These are phyloP conservation scores for Mus pahari DNA, from an alignment of 2,113 vertebrate species.

Conservation along the genomic window DNA sequence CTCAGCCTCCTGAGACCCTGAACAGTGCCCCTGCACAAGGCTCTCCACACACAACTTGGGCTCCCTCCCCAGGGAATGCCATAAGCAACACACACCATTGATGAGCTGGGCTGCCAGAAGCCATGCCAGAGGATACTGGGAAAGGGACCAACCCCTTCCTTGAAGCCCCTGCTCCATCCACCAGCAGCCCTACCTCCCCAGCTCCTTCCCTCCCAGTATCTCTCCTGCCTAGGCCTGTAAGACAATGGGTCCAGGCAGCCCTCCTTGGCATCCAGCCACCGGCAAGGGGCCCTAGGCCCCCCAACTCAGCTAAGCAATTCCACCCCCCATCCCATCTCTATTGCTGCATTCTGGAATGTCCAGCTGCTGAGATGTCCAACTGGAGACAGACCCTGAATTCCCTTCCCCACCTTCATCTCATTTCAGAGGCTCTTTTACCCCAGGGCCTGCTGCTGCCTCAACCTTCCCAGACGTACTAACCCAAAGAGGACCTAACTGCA, in stretches of 20 bases:
- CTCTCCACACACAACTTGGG: background rate
- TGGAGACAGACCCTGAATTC: background rate
- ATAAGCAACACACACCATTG: conserved; percentile 8
- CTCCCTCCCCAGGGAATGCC: background rate
- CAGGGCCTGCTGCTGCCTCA: background rate
- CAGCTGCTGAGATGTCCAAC: conserved; percentile 41
- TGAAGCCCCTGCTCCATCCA: background rate
- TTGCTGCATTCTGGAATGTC: conserved; percentile 31
- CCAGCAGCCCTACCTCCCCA: background rate
- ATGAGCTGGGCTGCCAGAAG: conserved; percentile 43
- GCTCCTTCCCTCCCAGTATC: conserved; percentile 9
- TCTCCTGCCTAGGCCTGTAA: conserved; percentile 3
- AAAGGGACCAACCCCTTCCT: conserved; percentile 41
- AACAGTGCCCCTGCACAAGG: background rate
- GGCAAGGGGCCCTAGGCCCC: conserved; percentile 59
- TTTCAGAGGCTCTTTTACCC: background rate
- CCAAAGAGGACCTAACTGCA: background rate
- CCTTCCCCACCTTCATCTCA: background rate
- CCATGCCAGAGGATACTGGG: conserved; percentile 55
- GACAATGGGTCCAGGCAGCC: conserved; percentile 61
- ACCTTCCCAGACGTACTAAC: background rate
- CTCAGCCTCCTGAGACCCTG: background rate
- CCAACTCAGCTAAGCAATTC: conserved; percentile 40
- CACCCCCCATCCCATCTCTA: background rate
- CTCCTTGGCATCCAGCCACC: conserved; percentile 64